A percentile compares a stretch with the other conserved stretches of the same genome.
phyloP scores from a whole-genome alignment of 1,140 invertebrate genomes.

The Caenorhabditis remanei region DNA sequence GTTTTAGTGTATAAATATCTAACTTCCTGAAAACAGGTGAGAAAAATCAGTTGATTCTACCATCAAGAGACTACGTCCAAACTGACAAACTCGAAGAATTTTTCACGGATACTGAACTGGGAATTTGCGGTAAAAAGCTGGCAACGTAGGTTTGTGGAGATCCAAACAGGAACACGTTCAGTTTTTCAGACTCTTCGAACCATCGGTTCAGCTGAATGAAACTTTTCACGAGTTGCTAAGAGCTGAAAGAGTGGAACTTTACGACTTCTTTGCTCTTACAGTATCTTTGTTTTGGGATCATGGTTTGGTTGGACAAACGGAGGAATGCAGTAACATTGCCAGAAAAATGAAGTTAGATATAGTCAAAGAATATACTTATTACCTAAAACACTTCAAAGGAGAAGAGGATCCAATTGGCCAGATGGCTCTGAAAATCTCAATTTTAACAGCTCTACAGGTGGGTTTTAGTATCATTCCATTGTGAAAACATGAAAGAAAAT shows the following conservation, averaged over 20 bases:
- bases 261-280: constrained; percentile 48
- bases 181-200: constrained; percentile 16
- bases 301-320: constrained; percentile 48
- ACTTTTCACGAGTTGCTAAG: neutral
- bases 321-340: neutral
- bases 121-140: constrained; percentile 14
- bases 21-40: neutral
- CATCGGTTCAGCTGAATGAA: constrained; percentile 2
- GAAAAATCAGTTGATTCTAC: constrained; percentile 21
- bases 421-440: constrained; percentile 5
- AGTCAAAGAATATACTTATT: constrained; percentile 36
- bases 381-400: constrained; percentile 18
- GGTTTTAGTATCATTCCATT: neutral
- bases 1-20: no score
- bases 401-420: neutral
- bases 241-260: constrained; percentile 16
- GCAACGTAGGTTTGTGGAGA: neutral
- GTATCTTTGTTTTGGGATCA: constrained; percentile 52
- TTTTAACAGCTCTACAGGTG: constrained; percentile 31
- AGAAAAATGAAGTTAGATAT: neutral
- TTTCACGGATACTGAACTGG: neutral
- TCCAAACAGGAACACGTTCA: neutral
- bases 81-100: constrained; percentile 13
- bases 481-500: neutral
- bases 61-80: constrained; percentile 52